These are phyloP conservation scores for Hesperophylax magnus DNA, from an alignment of 1,140 invertebrate genomes.

Conservation along the genomic window DNA sequence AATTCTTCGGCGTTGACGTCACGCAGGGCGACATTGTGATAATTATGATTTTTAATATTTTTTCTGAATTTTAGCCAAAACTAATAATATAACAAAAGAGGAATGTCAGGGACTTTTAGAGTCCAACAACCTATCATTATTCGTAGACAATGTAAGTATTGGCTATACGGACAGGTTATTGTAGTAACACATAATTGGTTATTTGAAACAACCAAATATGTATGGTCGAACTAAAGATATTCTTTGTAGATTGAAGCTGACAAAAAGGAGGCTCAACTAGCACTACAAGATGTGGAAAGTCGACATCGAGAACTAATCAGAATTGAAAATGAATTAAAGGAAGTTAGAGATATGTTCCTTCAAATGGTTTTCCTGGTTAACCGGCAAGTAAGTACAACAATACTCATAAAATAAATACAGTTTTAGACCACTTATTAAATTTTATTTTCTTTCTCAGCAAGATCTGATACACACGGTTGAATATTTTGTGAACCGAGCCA, in stretches of 20 bases:
- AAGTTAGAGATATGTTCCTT: slow-evolving; percentile 88
- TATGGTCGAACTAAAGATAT: background rate
- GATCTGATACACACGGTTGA: slow-evolving; percentile 81
- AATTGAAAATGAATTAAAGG: slow-evolving; percentile 84
- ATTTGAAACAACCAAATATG: background rate
- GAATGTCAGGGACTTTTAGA: slow-evolving; percentile 72
- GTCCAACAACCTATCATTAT: slow-evolving; percentile 70
- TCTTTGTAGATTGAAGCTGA: slow-evolving; percentile 81
- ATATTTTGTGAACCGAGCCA: slow-evolving; percentile 79
- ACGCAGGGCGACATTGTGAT: no score
- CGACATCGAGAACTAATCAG: slow-evolving; percentile 88
- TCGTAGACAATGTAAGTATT: slow-evolving; percentile 75
- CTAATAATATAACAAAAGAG: slow-evolving; percentile 70
- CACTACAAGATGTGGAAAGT: slow-evolving; percentile 86
- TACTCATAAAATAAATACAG: background rate
- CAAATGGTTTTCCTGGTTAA: slow-evolving; percentile 84
- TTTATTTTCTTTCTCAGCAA: slow-evolving; percentile 68
- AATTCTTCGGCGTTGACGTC: no score
- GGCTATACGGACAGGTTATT: background rate
- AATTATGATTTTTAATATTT: no score
- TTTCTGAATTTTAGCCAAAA: slow-evolving; percentile 67
- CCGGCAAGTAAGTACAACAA: slow-evolving; percentile 73
- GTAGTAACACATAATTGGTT: background rate
- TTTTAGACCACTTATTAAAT: background rate
- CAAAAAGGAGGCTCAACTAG: slow-evolving; percentile 83